A percentile compares a stretch with the other conserved stretches of the same genome.
Evolutionary conservation across 1,140 invertebrate genomes (phyloP).

Genomic region (Sweltsa coloradensis): DNA sequence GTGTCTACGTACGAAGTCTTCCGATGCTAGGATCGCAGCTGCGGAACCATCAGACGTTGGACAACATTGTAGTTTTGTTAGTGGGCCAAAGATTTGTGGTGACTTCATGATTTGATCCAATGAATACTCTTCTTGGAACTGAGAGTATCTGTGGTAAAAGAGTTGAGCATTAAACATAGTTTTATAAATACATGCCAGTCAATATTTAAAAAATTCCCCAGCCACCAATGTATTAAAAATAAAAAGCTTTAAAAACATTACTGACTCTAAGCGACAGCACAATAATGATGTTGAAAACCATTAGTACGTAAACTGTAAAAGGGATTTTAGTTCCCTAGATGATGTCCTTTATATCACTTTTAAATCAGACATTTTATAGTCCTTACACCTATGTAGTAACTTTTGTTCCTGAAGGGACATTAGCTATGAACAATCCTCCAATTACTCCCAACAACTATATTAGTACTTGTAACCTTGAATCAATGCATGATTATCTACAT

Average conservation of each 20-base stretch:
- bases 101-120: conserved; percentile 81
- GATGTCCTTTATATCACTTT: no score
- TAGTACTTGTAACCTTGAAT: no score
- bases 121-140: conserved; percentile 81
- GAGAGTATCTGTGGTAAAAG: conserved; percentile 55
- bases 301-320: no score
- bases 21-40: conserved; percentile 79
- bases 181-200: conserved; percentile 9
- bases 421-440: no score
- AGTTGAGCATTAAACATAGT: conserved; percentile 13
- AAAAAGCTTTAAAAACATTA: background rate
- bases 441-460: no score
- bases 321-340: no score
- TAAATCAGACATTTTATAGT: no score
- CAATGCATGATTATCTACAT: no score
- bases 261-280: no score
- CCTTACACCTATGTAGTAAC: no score
- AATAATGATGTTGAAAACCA: no score
- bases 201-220: background rate
- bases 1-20: conserved; percentile 77
- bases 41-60: conserved; percentile 95
- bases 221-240: conserved; percentile 8
- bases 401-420: no score
- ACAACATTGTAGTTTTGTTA: conserved; percentile 94
- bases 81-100: conserved; percentile 70